These are phyloP conservation scores for Polyergus mexicanus DNA, from an alignment of 1,140 invertebrate species.

Conservation along the genomic window DNA sequence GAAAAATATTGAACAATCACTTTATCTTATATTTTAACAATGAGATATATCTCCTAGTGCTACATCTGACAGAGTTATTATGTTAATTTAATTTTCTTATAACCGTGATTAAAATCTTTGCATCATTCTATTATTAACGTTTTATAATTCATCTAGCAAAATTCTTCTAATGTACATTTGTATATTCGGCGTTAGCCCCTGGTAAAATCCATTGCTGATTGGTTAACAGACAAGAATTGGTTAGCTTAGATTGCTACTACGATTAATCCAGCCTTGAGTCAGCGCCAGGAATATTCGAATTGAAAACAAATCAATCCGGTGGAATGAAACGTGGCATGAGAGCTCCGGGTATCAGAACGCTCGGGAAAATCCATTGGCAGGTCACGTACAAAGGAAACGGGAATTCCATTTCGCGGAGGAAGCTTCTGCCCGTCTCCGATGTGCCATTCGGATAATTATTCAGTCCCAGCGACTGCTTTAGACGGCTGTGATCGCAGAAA, in stretches of 20 bases:
- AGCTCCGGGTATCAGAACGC: slow-evolving; percentile 15
- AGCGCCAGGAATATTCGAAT: slow-evolving; percentile 28
- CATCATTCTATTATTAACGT: background rate
- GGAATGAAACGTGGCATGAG: slow-evolving; percentile 56
- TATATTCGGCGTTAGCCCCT: background rate
- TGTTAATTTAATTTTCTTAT: background rate
- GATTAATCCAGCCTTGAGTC: slow-evolving; percentile 42
- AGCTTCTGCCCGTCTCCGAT: slow-evolving; percentile 35
- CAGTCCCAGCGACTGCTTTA: slow-evolving; percentile 59
- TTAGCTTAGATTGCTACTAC: slow-evolving; percentile 43
- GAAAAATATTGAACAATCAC: background rate
- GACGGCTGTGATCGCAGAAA: slow-evolving; percentile 16
- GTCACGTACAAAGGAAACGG: slow-evolving; percentile 72
- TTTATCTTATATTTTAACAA: background rate
- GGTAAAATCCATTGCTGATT: slow-evolving; percentile 24
- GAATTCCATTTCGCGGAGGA: slow-evolving; percentile 65
- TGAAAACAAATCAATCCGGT: slow-evolving; percentile 72
- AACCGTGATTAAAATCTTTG: background rate
- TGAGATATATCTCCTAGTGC: background rate
- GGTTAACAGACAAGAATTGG: slow-evolving; percentile 37
- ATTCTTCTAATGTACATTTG: background rate
- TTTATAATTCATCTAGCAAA: background rate
- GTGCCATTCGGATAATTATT: slow-evolving; percentile 70
- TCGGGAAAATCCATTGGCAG: slow-evolving; percentile 66
- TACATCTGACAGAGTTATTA: background rate